Evolutionary conservation across 2,113 vertebrate genomes (phyloP).

Genomic region (Rhinoptilus africanus): DNA sequence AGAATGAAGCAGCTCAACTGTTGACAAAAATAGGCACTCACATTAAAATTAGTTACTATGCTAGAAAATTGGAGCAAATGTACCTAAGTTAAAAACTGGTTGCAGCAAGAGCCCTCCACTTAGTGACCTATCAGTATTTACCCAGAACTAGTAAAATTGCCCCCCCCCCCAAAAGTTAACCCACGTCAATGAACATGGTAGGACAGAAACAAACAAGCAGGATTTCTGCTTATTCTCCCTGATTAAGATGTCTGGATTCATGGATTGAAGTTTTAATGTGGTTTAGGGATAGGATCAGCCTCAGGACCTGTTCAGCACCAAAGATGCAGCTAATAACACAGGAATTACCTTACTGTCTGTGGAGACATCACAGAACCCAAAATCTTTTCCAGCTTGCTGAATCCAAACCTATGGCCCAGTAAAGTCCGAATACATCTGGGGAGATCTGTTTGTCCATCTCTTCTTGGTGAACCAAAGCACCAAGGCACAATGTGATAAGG

Average conservation of each 20-base stretch:
- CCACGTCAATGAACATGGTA: neutral
- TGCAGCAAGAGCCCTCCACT: neutral
- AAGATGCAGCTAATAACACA: neutral
- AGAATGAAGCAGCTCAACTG: conserved; percentile 56
- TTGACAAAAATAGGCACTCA: conserved; percentile 28
- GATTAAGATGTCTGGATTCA: neutral
- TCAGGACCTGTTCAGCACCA: neutral
- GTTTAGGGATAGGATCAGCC: neutral
- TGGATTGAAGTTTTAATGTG: neutral
- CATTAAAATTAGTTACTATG: conserved; percentile 59
- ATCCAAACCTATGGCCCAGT: neutral
- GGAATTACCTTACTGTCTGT: neutral
- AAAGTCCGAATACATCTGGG: neutral
- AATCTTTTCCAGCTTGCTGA: neutral
- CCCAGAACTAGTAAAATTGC: neutral
- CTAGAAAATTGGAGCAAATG: conserved; percentile 46
- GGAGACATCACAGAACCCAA: neutral
- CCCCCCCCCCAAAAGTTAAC: too few relatives aligned
- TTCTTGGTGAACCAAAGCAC: neutral
- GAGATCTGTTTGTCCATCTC: neutral
- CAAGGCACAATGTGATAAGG: neutral
- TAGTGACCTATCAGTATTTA: neutral
- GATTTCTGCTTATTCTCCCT: neutral
- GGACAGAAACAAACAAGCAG: neutral
- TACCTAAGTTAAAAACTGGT: conserved; percentile 20